Evolutionary conservation across 2,888 invertebrate genomes (phyloP), one percentile per base, ranked within the genome.

Genomic region (Protonemura montana): DNA sequence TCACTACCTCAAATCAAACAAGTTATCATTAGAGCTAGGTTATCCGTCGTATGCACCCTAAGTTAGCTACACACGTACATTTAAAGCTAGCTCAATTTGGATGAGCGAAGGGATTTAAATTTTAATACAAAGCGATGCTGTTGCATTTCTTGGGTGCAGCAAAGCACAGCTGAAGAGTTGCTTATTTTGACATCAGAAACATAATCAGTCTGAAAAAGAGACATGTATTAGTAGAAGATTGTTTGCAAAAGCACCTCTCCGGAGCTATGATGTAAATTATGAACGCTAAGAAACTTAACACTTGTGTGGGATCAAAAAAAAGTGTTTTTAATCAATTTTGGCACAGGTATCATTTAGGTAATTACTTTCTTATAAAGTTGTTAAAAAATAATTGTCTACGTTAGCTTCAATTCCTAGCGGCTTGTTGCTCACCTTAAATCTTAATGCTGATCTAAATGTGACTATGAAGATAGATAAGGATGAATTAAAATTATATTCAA

Each of bases 111-210:
- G 59, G 59, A 16, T 35, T 35, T 59, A 59, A 10, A 21, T 59
- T 2, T 59, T 41, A 41, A 7, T 41, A 13, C 13, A 2, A 59
- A 59, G 59, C 3, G 59, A 7, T 59, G 59, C 59, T 2, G 13
- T 59, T 21, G 59, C 3, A 59, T 59, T 10, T 59, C 59, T 59
- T 59, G 59, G 59, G 3, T 78, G 78, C 28, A 78, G 78, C 6
- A 27, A 13, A 3, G 26, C 26, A 78, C 78, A 26, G 26, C 21
- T n/a, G 10, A 21, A n/a, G 35, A 25, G 10, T 16, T 16, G 77
- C 86, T 93, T 94, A 95, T 92, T 96, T 96, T 89, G 95, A 94
- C 88, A 95, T 93, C 92, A 96, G 93, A 93, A 96, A 96, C 96
- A 96, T 96, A 90, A 96, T 95, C 90, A 96, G 94, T 91, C 96